Evolutionary conservation across 1,140 invertebrate species (phyloP).

Genomic region (Lutraria rhynchaena): DNA sequence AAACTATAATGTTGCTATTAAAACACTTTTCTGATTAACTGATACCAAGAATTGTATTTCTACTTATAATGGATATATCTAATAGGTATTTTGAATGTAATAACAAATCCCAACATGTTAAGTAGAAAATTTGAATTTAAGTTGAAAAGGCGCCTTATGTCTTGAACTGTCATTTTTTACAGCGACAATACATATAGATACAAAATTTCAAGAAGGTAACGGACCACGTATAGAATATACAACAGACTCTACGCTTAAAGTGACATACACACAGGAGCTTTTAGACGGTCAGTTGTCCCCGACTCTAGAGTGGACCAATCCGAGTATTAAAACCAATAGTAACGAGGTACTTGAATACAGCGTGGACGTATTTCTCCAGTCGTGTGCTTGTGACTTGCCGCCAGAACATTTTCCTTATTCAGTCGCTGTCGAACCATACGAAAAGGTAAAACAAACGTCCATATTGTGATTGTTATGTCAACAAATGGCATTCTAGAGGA

Average conservation of each 20-base stretch:
- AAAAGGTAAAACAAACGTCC: slow-evolving; percentile 9
- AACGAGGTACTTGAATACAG: slow-evolving; percentile 50
- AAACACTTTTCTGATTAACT: too few relatives aligned
- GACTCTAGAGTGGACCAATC: slow-evolving; percentile 62
- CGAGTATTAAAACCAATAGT: slow-evolving; percentile 7
- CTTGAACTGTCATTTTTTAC: too few relatives aligned
- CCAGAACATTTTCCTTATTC: slow-evolving; percentile 52
- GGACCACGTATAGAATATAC: slow-evolving; percentile 16
- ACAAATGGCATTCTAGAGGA: too few relatives aligned
- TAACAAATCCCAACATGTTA: too few relatives aligned
- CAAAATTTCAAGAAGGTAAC: background rate
- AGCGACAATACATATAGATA: too few relatives aligned
- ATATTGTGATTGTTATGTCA: background rate
- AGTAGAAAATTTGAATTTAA: too few relatives aligned
- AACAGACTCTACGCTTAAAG: slow-evolving; percentile 19
- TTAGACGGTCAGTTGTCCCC: slow-evolving; percentile 49
- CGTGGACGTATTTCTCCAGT: slow-evolving; percentile 59
- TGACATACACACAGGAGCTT: slow-evolving; percentile 35
- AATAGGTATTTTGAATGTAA: too few relatives aligned
- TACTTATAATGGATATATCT: too few relatives aligned
- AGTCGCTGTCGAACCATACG: background rate
- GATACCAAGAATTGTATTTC: too few relatives aligned
- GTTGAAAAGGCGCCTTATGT: too few relatives aligned
- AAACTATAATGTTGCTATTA: too few relatives aligned
- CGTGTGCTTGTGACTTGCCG: slow-evolving; percentile 65